A percentile compares a stretch with the other conserved stretches of the same genome.
phyloP scores from a whole-genome alignment of 1,140 invertebrate genomes.

The Thaumetopoea pityocampa region DNA sequence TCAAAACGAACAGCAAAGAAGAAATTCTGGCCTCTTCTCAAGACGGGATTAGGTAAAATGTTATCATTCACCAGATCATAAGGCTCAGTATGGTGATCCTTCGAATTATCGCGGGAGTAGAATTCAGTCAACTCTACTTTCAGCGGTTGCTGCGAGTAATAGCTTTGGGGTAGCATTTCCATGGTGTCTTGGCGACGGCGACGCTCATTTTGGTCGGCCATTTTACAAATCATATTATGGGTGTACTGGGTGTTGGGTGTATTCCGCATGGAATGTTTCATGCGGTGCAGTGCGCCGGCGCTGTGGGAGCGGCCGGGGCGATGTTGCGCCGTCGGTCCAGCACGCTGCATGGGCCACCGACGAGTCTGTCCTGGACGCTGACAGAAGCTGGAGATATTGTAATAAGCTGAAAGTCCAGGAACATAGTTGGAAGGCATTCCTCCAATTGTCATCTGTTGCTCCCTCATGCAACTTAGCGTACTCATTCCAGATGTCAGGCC shows the following conservation, averaged over 20 bases:
- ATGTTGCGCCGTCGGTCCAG: conserved; percentile 68
- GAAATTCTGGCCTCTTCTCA: conserved; percentile 80
- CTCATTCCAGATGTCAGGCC: conserved; percentile 62
- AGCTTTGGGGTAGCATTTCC: conserved; percentile 69
- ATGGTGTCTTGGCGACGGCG: conserved; percentile 70
- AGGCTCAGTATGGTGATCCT: conserved; percentile 80
- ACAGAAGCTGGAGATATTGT: conserved; percentile 71
- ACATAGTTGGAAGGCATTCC: conserved; percentile 73
- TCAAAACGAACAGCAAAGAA: conserved; percentile 78
- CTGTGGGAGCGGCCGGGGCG: conserved; percentile 67
- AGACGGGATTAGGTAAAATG: conserved; percentile 73
- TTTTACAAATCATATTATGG: conserved; percentile 69
- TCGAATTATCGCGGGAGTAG: conserved; percentile 80
- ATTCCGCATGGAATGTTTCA: conserved; percentile 67
- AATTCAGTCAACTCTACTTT: conserved; percentile 80
- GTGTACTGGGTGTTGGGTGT: conserved; percentile 69
- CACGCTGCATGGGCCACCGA: conserved; percentile 64
- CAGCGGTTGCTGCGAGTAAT: conserved; percentile 75
- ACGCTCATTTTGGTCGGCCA: conserved; percentile 72
- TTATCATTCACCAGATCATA: conserved; percentile 79
- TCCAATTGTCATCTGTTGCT: conserved; percentile 68
- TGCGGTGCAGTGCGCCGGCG: conserved; percentile 56
- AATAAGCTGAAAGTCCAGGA: conserved; percentile 66
- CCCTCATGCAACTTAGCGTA: conserved; percentile 62
- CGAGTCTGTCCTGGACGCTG: conserved; percentile 70